Evolutionary conservation across 1,140 invertebrate genomes (phyloP).

Genomic region (Triops cancriformis): DNA sequence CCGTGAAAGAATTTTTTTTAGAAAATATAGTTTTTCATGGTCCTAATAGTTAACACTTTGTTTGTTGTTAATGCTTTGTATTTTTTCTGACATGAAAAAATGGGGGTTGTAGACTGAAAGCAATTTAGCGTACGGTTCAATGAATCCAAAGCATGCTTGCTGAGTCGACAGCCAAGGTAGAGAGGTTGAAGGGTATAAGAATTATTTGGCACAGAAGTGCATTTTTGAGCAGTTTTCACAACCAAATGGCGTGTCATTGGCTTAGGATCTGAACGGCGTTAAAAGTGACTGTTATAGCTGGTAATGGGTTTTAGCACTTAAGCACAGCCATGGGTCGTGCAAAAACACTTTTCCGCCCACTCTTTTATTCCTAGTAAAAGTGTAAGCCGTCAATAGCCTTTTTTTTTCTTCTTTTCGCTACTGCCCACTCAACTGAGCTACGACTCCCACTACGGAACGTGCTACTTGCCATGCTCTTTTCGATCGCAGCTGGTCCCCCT

Average conservation of each 20-base stretch:
- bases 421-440: not conserved
- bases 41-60: too few relatives aligned
- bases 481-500: not conserved
- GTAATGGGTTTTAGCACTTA: slow-evolving; percentile 5
- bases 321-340: not conserved
- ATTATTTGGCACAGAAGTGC: not conserved
- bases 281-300: slow-evolving; percentile 8
- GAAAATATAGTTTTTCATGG: too few relatives aligned
- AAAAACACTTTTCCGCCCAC: slow-evolving; percentile 11
- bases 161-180: not conserved
- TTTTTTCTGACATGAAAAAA: too few relatives aligned
- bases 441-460: slow-evolving; percentile 3
- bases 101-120: too few relatives aligned
- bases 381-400: not conserved
- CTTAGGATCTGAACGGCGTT: not conserved
- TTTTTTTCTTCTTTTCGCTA: not conserved
- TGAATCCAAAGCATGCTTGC: not conserved
- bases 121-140: not conserved
- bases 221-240: not conserved
- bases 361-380: not conserved
- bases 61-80: too few relatives aligned
- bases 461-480: not conserved
- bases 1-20: too few relatives aligned
- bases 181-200: not conserved
- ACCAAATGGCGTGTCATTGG: not conserved